phyloP scores from a whole-genome alignment of 2,797 vertebrate genomes.

The Poeciliopsis presidionis region DNA sequence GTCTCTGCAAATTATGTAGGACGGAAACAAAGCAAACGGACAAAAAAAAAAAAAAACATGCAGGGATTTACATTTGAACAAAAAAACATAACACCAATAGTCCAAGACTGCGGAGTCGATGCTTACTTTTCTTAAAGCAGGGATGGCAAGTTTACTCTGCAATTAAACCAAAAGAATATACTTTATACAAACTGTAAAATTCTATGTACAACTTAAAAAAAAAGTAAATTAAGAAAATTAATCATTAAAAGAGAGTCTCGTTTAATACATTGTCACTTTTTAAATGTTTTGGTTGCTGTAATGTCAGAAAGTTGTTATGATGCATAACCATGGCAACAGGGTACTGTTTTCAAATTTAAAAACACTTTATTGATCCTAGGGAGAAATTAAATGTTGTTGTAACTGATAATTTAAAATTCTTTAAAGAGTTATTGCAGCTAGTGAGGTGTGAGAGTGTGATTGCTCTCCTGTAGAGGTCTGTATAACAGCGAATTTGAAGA shows the following conservation, averaged over 20 bases:
- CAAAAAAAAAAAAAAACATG: constrained; percentile 12
- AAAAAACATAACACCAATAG: constrained; percentile 5
- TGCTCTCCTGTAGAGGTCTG: neutral
- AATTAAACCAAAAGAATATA: constrained; percentile 12
- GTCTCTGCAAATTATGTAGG: constrained; percentile 61
- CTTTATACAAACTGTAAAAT: neutral
- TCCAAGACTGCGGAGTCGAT: neutral
- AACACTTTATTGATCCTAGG: too few species aligned
- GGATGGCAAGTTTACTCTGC: constrained; percentile 24
- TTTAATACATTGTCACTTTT: neutral
- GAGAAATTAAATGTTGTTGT: too few species aligned
- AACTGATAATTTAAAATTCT: too few species aligned
- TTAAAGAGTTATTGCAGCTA: too few species aligned
- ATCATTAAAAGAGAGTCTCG: neutral
- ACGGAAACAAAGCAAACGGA: constrained; percentile 27
- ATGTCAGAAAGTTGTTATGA: neutral
- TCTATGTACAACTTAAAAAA: neutral
- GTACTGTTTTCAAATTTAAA: neutral
- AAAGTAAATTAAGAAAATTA: neutral
- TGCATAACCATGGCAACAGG: neutral
- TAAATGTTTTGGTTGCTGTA: neutral
- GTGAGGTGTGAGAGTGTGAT: too few species aligned
- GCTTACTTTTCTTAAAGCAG: constrained; percentile 40
- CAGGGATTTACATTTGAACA: constrained; percentile 27
- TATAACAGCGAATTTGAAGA: neutral